phyloP scores from a whole-genome alignment of 2,113 vertebrate species.

The Accipiter virgatus region DNA sequence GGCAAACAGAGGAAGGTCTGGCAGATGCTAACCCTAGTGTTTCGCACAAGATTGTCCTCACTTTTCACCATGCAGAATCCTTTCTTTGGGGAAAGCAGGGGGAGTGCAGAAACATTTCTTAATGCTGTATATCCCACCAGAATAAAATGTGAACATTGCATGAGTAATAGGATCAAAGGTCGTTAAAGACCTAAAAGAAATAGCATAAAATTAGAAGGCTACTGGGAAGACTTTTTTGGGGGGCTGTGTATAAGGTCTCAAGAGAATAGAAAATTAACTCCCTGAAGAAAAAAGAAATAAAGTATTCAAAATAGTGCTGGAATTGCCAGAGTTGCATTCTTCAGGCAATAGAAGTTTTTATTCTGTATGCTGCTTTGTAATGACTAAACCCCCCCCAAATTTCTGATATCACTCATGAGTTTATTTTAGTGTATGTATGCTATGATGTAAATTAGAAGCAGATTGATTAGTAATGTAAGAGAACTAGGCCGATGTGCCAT shows the following conservation, averaged over 20 bases:
- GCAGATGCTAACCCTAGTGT: not conserved
- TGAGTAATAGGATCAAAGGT: not conserved
- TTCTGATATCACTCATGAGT: not conserved
- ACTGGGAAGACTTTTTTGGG: not conserved
- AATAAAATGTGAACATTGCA: not conserved
- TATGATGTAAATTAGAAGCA: not conserved
- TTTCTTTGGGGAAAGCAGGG: not conserved
- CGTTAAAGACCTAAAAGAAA: not conserved
- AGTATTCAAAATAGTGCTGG: not conserved
- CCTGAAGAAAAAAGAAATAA: not conserved
- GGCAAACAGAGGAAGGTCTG: not conserved
- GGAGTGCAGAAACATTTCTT: not conserved
- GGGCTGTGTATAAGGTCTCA: not conserved
- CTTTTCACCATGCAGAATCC: not conserved
- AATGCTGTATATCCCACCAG: not conserved
- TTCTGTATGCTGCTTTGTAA: not conserved
- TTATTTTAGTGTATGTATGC: not conserved
- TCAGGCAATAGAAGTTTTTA: not conserved
- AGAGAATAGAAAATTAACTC: constrained; percentile 12
- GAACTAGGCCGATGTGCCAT: not conserved
- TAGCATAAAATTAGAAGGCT: not conserved
- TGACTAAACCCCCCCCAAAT: not conserved
- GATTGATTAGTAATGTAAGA: not conserved
- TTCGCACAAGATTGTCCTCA: not conserved
- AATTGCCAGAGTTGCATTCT: not conserved